Evolutionary conservation across 2,888 invertebrate genomes (phyloP), one percentile per base, ranked within the genome.

Genomic region (Cordilura impudica): DNA sequence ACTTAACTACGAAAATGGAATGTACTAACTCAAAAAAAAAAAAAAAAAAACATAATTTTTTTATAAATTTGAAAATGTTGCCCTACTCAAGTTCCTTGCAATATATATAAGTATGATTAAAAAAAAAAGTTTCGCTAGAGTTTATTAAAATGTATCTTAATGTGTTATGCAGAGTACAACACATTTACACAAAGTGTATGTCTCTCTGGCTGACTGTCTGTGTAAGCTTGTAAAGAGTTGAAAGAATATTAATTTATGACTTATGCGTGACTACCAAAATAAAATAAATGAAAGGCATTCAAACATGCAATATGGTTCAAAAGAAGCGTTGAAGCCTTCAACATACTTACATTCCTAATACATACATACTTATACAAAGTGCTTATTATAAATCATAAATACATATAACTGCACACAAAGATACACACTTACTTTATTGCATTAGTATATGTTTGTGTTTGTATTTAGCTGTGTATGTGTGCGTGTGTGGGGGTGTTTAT

Each of bases 181-280:
- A 39, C 26, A 65, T 39, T 12, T 7, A 23, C 19, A 16, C 35
- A 35, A 43, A 23, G 29, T 56, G 21, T 54, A 5, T 19, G 29
- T 7, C n/a, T 18, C 1, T 4, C n/a, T 23, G 39, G 16, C 7
- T 35, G 0, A n/a, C 18, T 49, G 19, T 49, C 21, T 35, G 16
- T 31, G 19, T 53, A 16, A 7, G 14, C n/a, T n/a, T 61, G 43
- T 47, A 75, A 56, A 61, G 47, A 75, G 23, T 39, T 69, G 69
- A 51, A 18, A 69, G 49, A 58, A 12, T 65, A 77, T 66, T 76
- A 65, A 77, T 77, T 77, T 77, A 77, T 77, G 66, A 71, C 66
- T 77, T 61, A 66, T 66, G 60, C 71, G 66, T 77, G 71, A 66
- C 77, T 77, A 47, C 53, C 19, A 47, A 71, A 77, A 70, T 70